Evolutionary conservation across 92 coral and sea anemone genomes (phyloP), one percentile per base, ranked within the genome.

Genomic region (Umimayanthus kanabou): DNA sequence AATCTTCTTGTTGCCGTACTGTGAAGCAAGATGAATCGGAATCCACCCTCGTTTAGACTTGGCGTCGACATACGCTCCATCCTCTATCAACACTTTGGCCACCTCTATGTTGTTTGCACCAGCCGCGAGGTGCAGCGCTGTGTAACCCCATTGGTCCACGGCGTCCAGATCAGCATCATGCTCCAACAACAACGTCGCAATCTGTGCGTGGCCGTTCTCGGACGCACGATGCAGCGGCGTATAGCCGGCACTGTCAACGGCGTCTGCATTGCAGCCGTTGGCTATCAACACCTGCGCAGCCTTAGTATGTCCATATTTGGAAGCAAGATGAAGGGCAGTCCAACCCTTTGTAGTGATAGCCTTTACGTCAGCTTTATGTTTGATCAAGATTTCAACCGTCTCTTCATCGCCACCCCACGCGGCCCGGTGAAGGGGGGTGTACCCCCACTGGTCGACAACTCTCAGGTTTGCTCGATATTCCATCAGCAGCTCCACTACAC

Each of bases 391-490:
- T 49, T 83, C 87, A 10, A 83, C 30, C n/a, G 87, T 83, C 53
- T 83, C 87, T 28, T 6, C 64, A 16, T 83, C 87, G 20, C 87
- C 87, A 47, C 87, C 87, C 87, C 87, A 83, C 22, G 87, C 87
- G 0, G 87, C 87, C 39, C 87, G 77, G 6, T 83, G 87, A 3
- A 83, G 57, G 0, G 87, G 87, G 16, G 64, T 69, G 11, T 83
- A 83, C 1, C 87, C 87, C 87, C 87, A 83, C 10, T 83, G 87
- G 64, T 83, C 87, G 25, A 28, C 78, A 69, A 83, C n/a, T 42
- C 33, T 42, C 49, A 70, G 58, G 25, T 43, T 83, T 2, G 87
- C 87, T 40, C 65, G 39, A 69, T 83, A 83, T 33, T 83, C 77
- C 53, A 83, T 42, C 76, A 83, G 70, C 42, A 83, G 65, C 5